Percentiles rank a stretch among this genome's conserved stretches.
Conservation (phyloP, 2,113 vertebrate species). For the Lipophrys pholis region DNA sequence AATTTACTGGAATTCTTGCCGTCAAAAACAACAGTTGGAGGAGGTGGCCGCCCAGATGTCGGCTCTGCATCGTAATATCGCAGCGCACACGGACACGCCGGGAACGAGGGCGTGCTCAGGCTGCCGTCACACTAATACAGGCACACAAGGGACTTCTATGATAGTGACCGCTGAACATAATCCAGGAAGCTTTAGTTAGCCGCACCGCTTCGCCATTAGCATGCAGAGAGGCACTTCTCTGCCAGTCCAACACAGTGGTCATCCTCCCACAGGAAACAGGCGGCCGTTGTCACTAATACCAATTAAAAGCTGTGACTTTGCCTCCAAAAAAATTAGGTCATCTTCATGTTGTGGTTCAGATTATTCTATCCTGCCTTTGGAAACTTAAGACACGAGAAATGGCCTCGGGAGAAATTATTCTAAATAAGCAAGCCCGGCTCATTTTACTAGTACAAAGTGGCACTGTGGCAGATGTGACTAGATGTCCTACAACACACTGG, state of each 20-base stretch:
- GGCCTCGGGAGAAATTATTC: slow-evolving; percentile 17
- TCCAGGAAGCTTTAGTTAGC: slow-evolving; percentile 27
- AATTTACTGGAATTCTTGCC: slow-evolving; percentile 6
- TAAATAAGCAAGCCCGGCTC: slow-evolving; percentile 8
- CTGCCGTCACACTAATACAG: slow-evolving; percentile 43
- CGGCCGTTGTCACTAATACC: slow-evolving; percentile 57
- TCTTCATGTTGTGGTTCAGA: slow-evolving; percentile 45
- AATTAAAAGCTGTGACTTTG: slow-evolving; percentile 76
- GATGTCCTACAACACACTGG: not conserved
- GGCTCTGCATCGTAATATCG: slow-evolving; percentile 24
- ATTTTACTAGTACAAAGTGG: slow-evolving; percentile 22
- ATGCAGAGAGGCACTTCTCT: slow-evolving; percentile 56
- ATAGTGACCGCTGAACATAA: slow-evolving; percentile 29
- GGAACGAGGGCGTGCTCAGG: slow-evolving; percentile 21
- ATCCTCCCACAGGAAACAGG: slow-evolving; percentile 42
- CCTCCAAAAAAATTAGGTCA: slow-evolving; percentile 63
- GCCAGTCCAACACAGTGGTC: slow-evolving; percentile 45
- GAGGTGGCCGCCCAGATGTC: not conserved
- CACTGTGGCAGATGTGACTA: slow-evolving; percentile 2
- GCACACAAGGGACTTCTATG: slow-evolving; percentile 26
- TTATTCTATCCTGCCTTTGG: slow-evolving; percentile 19
- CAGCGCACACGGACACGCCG: slow-evolving; percentile 4
- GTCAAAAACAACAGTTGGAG: slow-evolving; percentile 29
- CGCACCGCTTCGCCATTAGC: slow-evolving; percentile 40
- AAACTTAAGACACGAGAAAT: slow-evolving; percentile 29